Evolutionary conservation across 2,797 vertebrate species (phyloP).

Genomic region (Chloroceryle inda): DNA sequence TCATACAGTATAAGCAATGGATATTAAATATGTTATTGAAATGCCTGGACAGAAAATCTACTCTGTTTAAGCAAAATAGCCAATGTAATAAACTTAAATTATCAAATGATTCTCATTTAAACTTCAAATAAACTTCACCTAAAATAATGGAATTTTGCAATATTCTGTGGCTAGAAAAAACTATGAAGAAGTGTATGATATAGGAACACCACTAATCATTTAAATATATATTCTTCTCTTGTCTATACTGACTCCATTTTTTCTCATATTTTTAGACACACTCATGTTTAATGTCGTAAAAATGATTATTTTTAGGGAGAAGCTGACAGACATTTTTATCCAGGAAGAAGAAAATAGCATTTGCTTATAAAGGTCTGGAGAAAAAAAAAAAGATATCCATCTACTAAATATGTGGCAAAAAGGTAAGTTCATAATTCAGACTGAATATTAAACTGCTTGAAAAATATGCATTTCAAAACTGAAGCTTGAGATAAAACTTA

Average conservation of each 20-base stretch:
- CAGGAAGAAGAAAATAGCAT: background rate
- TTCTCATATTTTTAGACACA: background rate
- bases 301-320: background rate
- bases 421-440: background rate
- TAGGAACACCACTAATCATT: background rate
- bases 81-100: background rate
- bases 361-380: background rate
- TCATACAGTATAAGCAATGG: background rate
- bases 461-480: background rate
- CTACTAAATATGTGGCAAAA: background rate
- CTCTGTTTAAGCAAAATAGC: background rate
- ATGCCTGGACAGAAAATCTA: background rate
- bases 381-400: background rate
- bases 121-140: background rate
- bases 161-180: background rate
- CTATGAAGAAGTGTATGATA: background rate
- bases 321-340: background rate
- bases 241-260: background rate
- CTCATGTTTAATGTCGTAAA: background rate
- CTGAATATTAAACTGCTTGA: background rate
- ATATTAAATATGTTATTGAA: background rate
- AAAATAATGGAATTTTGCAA: background rate
- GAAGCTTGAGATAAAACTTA: background rate
- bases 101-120: background rate
- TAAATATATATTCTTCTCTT: background rate